phyloP scores from a whole-genome alignment of 1,140 invertebrate species.

The Carposina sasakii region DNA sequence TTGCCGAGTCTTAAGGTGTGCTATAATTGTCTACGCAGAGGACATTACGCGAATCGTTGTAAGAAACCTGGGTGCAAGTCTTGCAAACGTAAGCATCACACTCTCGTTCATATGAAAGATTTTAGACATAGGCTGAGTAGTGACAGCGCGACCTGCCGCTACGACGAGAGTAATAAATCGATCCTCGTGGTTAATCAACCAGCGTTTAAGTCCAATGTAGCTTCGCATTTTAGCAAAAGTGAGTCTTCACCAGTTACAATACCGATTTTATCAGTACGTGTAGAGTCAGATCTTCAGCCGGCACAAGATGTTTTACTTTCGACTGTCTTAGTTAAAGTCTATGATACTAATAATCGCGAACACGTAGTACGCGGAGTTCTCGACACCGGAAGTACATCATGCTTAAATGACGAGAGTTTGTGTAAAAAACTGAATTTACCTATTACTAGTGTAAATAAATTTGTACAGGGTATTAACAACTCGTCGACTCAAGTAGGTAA shows the following conservation, averaged over 20 bases:
- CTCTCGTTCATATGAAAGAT: background rate
- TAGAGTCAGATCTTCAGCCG: background rate
- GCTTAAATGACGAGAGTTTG: constrained; percentile 3
- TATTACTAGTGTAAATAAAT: background rate
- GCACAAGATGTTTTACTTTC: constrained; percentile 5
- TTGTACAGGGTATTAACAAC: constrained; percentile 1
- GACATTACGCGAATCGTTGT: constrained; percentile 4
- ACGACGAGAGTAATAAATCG: background rate
- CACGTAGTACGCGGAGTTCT: constrained; percentile 4
- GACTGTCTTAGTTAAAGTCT: constrained; percentile 7
- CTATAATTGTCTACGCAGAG: constrained; percentile 1
- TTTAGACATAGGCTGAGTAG: background rate
- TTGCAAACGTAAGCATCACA: constrained; percentile 3
- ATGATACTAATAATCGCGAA: background rate
- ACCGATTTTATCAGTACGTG: background rate
- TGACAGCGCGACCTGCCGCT: too few species aligned
- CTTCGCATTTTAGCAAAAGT: too few species aligned
- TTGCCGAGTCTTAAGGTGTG: constrained; percentile 1
- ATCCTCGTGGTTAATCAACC: too few species aligned
- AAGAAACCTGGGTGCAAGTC: background rate
- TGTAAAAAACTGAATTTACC: background rate
- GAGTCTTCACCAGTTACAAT: background rate
- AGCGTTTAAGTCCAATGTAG: background rate
- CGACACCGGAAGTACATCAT: background rate
- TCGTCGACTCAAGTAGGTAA: background rate